Base-by-base conservation (phyloP, 1,140 invertebrate species). In the Bombus impatiens region DNA sequence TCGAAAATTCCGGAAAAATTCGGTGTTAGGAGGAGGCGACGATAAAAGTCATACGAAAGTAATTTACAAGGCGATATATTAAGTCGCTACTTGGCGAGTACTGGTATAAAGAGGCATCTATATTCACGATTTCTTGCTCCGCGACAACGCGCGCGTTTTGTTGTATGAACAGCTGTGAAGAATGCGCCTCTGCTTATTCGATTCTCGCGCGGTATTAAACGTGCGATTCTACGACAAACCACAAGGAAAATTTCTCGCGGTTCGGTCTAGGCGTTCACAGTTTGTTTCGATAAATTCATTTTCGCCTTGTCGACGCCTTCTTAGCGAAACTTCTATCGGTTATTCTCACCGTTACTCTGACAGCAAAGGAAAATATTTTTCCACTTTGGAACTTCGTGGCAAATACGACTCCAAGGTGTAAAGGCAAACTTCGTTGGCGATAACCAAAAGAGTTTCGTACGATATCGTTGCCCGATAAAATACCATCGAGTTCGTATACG, bases 141-240 rank as follows among this genome's bases (percentile, higher is more conserved):
- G 44, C 22, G 59, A 65, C 70, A 65, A 35, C 74, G 72, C 18
- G 68, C 53, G 78, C 80, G 68, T 78, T 80, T 67, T 57, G 75
- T 82, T 90, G 89, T 90, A 81, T 86, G 86, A 90, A 90, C 89
- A 90, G 89, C 89, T 90, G 88, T 75, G 44, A 80, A 71, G 76
- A 90, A 90, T 76, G 82, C 62, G 84, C 5, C 78, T 44, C 42
- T 70, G 28, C 68, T 53, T 74, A 53, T 22, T 22, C 47, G 59
- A 42, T 65, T 82, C 65, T 68, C 6, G 37, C 75, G 53, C 32
- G 42, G 32, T 12, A n/a, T 18, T 44, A 37, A 74, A 62, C 81
- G 44, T 57, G 76, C 37, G 53, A 53, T 4, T 47, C n/a, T 25
- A 40, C 59, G 42, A 84, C 72, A 59, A 89, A 78, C 77, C 68